These are phyloP conservation scores for Myotis vivesi DNA, from an alignment of 2,797 vertebrate species.

Conservation along the genomic window DNA sequence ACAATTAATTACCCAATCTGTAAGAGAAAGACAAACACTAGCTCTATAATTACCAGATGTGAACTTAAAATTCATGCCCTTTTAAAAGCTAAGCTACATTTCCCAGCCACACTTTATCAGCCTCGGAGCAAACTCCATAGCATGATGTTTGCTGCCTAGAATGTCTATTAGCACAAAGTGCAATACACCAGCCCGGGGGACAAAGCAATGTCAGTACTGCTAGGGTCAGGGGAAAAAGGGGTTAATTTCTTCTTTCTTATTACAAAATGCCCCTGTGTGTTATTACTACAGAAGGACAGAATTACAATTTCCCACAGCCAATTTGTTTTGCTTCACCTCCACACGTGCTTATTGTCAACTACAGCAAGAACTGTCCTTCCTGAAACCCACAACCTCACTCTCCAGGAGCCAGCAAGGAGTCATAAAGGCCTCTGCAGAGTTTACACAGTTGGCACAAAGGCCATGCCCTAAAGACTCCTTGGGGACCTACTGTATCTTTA, in stretches of 20 bases:
- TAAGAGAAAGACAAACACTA: constrained; percentile 44
- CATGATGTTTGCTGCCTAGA: background rate
- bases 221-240: background rate
- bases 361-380: background rate
- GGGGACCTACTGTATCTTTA: background rate
- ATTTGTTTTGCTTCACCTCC: background rate
- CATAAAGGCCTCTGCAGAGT: background rate
- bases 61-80: constrained; percentile 54
- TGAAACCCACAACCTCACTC: background rate
- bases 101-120: constrained; percentile 21
- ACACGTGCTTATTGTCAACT: background rate
- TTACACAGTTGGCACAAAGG: background rate
- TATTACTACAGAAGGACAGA: constrained; percentile 1
- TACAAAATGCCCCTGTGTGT: background rate
- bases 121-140: constrained; percentile 42
- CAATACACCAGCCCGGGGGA: background rate
- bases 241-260: background rate
- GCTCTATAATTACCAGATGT: constrained; percentile 72
- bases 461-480: background rate
- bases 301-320: background rate
- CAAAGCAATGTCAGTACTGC: background rate
- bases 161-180: background rate
- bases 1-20: constrained; percentile 71
- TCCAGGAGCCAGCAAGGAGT: background rate
- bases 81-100: constrained; percentile 55